Conservation (phyloP, 2,888 invertebrate genomes). For the Zaprionus obscuricornis region DNA sequence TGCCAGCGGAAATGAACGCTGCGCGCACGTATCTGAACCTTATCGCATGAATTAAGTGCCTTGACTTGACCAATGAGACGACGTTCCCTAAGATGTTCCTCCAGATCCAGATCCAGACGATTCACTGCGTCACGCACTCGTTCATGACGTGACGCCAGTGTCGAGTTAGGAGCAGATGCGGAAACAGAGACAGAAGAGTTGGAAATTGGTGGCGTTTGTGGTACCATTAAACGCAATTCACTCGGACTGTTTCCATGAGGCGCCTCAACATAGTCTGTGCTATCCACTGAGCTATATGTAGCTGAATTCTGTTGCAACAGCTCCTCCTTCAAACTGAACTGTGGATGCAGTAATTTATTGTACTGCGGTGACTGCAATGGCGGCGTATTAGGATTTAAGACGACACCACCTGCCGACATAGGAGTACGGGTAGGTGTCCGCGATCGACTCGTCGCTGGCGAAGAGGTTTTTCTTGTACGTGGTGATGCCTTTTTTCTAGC, state of each 20-base stretch:
- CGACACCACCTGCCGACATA: slow-evolving; percentile 83
- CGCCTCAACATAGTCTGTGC: slow-evolving; percentile 67
- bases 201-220: slow-evolving; percentile 62
- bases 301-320: slow-evolving; percentile 63
- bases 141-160: slow-evolving; percentile 84
- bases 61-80: slow-evolving; percentile 87
- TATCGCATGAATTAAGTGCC: slow-evolving; percentile 85
- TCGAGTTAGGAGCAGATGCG: slow-evolving; percentile 41
- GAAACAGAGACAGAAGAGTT: slow-evolving; percentile 28
- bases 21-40: slow-evolving; percentile 89
- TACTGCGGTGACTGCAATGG: slow-evolving; percentile 75
- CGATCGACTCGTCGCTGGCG: slow-evolving; percentile 82
- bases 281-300: slow-evolving; percentile 73
- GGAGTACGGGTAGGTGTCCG: slow-evolving; percentile 83
- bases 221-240: slow-evolving; percentile 79
- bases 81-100: slow-evolving; percentile 85
- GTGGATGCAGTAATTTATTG: slow-evolving; percentile 82
- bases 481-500: slow-evolving; percentile 83
- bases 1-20: slow-evolving; percentile 97
- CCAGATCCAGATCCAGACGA: slow-evolving; percentile 87
- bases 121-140: slow-evolving; percentile 84
- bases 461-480: slow-evolving; percentile 82
- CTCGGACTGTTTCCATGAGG: slow-evolving; percentile 55
- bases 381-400: slow-evolving; percentile 68
- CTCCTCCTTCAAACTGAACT: slow-evolving; percentile 83